phyloP scores from a whole-genome alignment of 2,113 vertebrate species.

The Anoura caudifer region DNA sequence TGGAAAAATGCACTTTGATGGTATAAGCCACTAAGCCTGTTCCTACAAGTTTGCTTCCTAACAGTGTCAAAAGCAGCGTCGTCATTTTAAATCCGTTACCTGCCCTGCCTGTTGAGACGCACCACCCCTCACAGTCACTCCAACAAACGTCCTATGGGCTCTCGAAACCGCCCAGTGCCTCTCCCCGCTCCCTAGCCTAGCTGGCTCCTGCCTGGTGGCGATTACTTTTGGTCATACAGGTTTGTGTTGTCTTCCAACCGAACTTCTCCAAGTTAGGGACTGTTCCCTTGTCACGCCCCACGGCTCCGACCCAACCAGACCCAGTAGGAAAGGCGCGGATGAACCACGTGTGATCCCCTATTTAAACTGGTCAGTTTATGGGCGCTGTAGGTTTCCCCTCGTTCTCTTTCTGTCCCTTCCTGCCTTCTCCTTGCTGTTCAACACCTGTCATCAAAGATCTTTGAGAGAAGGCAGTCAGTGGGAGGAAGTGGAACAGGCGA shows the following conservation, averaged over 20 bases:
- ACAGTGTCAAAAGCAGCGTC: no score
- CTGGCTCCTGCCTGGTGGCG: not conserved
- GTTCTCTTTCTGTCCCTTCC: not conserved
- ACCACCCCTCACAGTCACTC: not conserved
- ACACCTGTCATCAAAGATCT: not conserved
- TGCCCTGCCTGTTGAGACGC: not conserved
- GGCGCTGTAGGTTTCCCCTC: not conserved
- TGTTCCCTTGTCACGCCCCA: accelerated
- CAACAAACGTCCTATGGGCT: not conserved
- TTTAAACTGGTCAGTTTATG: not conserved
- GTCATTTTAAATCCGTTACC: not conserved
- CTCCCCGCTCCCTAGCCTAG: no score
- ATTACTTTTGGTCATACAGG: not conserved
- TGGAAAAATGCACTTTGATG: not conserved
- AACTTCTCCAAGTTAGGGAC: not conserved
- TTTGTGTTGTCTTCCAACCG: not conserved
- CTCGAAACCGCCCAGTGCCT: not conserved
- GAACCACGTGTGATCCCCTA: not conserved
- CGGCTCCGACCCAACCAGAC: not conserved
- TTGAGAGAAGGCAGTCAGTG: not conserved
- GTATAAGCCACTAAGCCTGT: not conserved
- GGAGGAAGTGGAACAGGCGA: not conserved
- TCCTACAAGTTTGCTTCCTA: not conserved
- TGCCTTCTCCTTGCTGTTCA: not conserved
- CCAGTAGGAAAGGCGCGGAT: not conserved